Evolutionary conservation across 2,888 invertebrate genomes (phyloP).

Genomic region (Athalia circularis): DNA sequence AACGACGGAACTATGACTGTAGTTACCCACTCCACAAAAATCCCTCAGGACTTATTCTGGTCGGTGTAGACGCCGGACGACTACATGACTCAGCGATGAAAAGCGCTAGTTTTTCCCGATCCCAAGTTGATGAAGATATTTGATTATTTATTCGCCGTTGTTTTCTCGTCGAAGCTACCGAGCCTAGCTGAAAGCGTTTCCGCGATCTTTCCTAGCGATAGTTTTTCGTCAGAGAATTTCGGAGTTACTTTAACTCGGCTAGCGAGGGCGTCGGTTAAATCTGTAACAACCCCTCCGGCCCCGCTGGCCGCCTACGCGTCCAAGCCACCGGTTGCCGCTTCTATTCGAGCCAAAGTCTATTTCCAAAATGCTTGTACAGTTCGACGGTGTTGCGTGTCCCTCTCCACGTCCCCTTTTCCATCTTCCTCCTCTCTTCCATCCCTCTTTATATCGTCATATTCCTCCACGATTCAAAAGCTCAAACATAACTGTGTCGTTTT

Average conservation of each 20-base stretch:
- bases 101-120: too few species aligned
- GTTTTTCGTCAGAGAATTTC: slow-evolving; percentile 32
- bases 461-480: slow-evolving; percentile 6
- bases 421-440: slow-evolving; percentile 1
- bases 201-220: slow-evolving; percentile 15
- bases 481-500: slow-evolving; percentile 18
- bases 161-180: neutral
- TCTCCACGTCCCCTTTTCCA: neutral
- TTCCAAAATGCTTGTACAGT: slow-evolving; percentile 42
- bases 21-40: too few species aligned
- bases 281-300: slow-evolving; percentile 36
- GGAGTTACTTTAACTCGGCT: slow-evolving; percentile 11
- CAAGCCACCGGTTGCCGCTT: slow-evolving; percentile 25
- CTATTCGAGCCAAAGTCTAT: slow-evolving; percentile 44
- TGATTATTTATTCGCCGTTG: neutral
- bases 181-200: neutral
- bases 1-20: too few species aligned
- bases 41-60: too few species aligned
- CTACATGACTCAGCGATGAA: too few species aligned
- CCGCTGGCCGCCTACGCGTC: slow-evolving; percentile 24
- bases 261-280: slow-evolving; percentile 45
- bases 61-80: too few species aligned
- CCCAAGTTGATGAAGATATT: neutral
- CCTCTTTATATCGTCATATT: slow-evolving; percentile 28
- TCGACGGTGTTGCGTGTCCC: neutral